Conservation (phyloP, 2,888 invertebrate genomes). For the Nasonovia ribisnigri region DNA sequence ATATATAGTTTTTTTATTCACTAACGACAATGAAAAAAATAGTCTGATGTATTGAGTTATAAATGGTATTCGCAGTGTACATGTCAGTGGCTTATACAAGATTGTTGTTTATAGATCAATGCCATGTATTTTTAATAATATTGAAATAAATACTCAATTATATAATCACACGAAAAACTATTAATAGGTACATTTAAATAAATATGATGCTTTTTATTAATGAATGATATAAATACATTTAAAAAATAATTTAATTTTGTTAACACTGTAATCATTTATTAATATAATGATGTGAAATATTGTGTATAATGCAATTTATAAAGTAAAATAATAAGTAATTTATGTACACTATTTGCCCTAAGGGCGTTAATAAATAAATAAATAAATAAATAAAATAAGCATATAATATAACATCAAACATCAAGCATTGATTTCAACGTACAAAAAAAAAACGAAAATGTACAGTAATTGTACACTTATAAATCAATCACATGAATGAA, state of each 20-base stretch:
- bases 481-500: background rate
- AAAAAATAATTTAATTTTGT: background rate
- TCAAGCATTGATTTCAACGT: background rate
- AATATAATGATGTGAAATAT: background rate
- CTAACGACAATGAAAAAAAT: background rate
- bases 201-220: background rate
- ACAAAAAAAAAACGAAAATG: background rate
- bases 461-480: background rate
- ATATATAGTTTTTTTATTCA: constrained; percentile 38
- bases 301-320: background rate
- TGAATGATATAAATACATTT: background rate
- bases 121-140: background rate
- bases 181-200: too few species aligned
- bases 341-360: too few species aligned
- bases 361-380: too few species aligned
- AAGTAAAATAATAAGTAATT: too few species aligned
- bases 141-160: background rate
- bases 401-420: background rate
- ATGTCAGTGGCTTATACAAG: background rate
- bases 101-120: background rate
- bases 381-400: too few species aligned
- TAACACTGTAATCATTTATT: background rate
- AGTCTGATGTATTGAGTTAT: constrained; percentile 16
- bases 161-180: background rate
- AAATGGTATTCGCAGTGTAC: constrained; percentile 22